Base-by-base conservation (phyloP, 2,113 vertebrate species). In the Cyphomyrus plagiostoma region DNA sequence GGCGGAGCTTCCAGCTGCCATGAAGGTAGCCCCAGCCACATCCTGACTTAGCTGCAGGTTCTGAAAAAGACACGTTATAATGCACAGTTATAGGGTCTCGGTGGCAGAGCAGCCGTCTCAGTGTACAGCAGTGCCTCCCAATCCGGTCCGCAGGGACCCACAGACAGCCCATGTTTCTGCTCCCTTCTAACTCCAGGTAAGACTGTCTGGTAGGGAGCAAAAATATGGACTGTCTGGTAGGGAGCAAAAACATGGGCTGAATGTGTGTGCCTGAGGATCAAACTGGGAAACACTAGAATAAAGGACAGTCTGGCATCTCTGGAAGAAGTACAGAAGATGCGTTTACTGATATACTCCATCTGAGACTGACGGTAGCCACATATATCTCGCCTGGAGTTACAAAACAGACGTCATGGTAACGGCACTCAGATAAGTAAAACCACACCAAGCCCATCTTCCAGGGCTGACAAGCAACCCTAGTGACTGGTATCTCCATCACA, bases 1-100 rank as follows among this genome's bases (percentile, higher is more conserved):
- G 88, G 96, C 96, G 0, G 96, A 96, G 93, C 96, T 96, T 50
- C 96, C 96, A 30, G 96, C 96, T 85, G 96, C 96, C 96, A 97
- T 97, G 91, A 96, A 96, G 52, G 96, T 96, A 90, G 96, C 96
- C 49, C 96, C 95, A 0, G 96, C 96, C 90, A 96, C 96, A 94
- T 96, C 95, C 90, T 96, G 94, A 92, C 96, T 96, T 89, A 96
- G 94, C 49, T 96, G 92, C n/a, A 96, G 93, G 90, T 96, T 96
- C 96, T 96, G 21, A 42, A 88, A 83, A 85, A 90, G 87, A 39
- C 70, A 15, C 4, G 13, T 7, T 7, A 39, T 19, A 39, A 77
- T 39, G 30, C 13, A 39, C 70, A 77, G 35, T 30, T 30, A 19
- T 19, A 77, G 70, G 30, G 70, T 39, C n/a, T 26, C 8, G 11